Percentiles rank a stretch among this genome's conserved stretches.
These are phyloP conservation scores for Drosophila sordidapex DNA, from an alignment of 2,888 invertebrate species.

Conservation along the genomic window DNA sequence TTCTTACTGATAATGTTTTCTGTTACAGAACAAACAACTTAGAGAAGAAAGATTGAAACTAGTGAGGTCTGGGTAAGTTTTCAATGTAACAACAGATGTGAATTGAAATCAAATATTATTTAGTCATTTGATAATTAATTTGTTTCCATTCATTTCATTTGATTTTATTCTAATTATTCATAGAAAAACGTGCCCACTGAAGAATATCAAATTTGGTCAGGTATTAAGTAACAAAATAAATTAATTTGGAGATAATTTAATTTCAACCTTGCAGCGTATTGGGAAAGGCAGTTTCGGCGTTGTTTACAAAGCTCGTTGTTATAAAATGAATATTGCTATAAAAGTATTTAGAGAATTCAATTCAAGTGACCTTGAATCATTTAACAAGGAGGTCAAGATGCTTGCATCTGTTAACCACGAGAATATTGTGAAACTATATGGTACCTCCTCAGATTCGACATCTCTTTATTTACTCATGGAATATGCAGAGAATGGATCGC, in stretches of 20 bases:
- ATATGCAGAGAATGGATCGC: conserved; percentile 1
- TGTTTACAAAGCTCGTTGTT: not conserved
- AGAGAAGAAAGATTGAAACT: too few relatives aligned
- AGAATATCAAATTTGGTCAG: not conserved
- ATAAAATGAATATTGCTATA: not conserved
- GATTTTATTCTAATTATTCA: not conserved
- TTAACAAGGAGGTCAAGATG: conserved; percentile 1
- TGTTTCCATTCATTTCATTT: not conserved
- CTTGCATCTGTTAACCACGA: not conserved
- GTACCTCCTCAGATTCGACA: not conserved
- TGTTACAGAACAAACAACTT: not conserved
- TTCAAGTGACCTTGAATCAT: not conserved
- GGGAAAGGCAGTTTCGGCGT: not conserved
- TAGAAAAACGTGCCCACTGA: too few relatives aligned
- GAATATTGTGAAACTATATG: conserved; percentile 7
- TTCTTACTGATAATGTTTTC: not conserved
- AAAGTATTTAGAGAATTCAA: too few relatives aligned
- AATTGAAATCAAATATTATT: not conserved
- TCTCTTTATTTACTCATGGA: not conserved
- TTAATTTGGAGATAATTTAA: not conserved
- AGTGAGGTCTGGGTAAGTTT: not conserved
- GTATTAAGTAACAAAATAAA: not conserved
- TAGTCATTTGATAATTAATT: not conserved
- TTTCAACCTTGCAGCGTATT: not conserved
- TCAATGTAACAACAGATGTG: not conserved